Conservation (phyloP, 2,888 invertebrate species). For the Callyntrura sp. region DNA sequence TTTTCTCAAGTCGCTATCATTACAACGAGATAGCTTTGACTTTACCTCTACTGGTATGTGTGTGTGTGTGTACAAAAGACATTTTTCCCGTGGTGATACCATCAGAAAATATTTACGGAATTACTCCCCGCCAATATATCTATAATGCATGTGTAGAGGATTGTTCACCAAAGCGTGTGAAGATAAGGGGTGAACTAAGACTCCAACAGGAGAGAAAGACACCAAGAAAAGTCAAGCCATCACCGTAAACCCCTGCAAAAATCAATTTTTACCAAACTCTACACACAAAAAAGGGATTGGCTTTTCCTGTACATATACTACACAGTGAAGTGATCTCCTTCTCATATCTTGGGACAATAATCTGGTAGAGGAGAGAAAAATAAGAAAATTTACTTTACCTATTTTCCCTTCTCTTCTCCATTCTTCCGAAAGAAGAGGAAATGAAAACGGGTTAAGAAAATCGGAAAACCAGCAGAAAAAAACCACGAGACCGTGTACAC, state of each 20-base stretch:
- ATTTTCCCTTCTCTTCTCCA: neutral
- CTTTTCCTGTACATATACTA: neutral
- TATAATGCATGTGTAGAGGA: too few relatives aligned
- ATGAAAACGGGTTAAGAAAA: neutral
- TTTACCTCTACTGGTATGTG: too few relatives aligned
- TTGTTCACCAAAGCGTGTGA: too few relatives aligned
- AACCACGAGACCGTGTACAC: neutral
- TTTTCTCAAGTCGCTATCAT: too few relatives aligned
- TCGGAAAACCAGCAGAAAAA: neutral
- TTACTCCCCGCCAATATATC: too few relatives aligned
- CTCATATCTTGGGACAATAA: constrained; percentile 41
- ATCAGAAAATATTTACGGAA: too few relatives aligned
- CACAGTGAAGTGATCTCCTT: neutral
- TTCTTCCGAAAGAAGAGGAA: neutral
- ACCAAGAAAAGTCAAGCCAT: neutral
- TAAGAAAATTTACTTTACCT: constrained; percentile 17
- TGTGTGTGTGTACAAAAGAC: too few relatives aligned
- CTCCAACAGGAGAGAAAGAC: neutral
- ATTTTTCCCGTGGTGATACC: too few relatives aligned
- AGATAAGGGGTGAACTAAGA: neutral
- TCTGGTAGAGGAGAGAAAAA: neutral
- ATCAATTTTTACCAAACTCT: constrained; percentile 7
- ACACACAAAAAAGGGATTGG: constrained; percentile 20
- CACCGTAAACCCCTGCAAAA: neutral
- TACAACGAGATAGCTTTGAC: too few relatives aligned